Percentiles rank a stretch among this genome's conserved stretches.
phyloP scores from a whole-genome alignment of 2,888 invertebrate genomes.

The Eulithis prunata region DNA sequence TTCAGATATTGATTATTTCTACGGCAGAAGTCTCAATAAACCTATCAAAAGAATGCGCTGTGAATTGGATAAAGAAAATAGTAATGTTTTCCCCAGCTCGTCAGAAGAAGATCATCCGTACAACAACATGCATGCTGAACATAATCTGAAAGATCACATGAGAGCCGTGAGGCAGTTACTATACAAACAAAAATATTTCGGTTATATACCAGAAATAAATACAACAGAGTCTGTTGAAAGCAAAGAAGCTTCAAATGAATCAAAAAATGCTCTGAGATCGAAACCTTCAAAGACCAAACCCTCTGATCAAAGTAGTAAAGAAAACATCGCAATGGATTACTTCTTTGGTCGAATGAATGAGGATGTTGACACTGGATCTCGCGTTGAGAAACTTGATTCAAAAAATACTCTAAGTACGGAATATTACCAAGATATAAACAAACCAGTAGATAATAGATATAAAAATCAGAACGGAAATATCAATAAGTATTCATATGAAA shows the following conservation, averaged over 20 bases:
- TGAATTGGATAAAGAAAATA: not conserved
- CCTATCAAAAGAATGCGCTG: constrained; percentile 10
- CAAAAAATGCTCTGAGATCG: not conserved
- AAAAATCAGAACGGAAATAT: not conserved
- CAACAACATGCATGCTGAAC: not conserved
- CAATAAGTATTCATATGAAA: too few relatives aligned
- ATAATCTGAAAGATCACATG: constrained; percentile 45
- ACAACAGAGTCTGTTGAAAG: not conserved
- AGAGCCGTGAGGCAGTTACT: constrained; percentile 50
- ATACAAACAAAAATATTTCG: constrained; percentile 44
- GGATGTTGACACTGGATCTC: not conserved
- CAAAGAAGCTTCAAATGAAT: not conserved
- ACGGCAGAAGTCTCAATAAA: constrained; percentile 33
- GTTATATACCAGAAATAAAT: constrained; percentile 14
- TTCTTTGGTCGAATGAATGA: constrained; percentile 45
- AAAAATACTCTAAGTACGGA: not conserved
- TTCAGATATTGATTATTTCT: constrained; percentile 55
- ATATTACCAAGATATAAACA: not conserved
- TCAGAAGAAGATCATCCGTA: constrained; percentile 6
- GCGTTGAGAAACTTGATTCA: not conserved
- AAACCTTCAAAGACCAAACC: not conserved
- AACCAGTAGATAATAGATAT: not conserved
- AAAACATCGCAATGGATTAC: constrained; percentile 44
- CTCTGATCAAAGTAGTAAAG: not conserved
- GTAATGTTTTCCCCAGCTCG: not conserved